Percentiles rank a stretch among this genome's conserved stretches.
These are phyloP conservation scores for Clarias batrachus DNA, from an alignment of 2,113 vertebrate genomes.

Conservation along the genomic window DNA sequence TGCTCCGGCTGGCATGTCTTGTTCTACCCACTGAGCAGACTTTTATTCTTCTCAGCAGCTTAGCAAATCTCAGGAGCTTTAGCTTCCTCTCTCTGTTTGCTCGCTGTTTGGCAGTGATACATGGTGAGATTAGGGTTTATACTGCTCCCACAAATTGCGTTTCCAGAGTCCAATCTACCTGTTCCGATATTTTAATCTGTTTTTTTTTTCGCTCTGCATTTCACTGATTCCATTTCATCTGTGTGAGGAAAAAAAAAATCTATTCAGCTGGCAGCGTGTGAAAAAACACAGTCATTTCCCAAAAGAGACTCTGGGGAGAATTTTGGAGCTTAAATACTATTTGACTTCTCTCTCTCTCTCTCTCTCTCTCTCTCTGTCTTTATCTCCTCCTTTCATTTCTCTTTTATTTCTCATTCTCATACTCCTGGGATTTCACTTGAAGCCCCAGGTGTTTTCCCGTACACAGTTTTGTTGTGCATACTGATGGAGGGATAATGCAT, in stretches of 20 bases:
- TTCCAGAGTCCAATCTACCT: not conserved
- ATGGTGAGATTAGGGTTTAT: not conserved
- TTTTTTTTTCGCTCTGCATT: constrained; percentile 19
- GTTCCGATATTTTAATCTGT: constrained; percentile 8
- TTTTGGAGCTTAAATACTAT: constrained; percentile 38
- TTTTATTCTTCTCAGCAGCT: constrained; percentile 2
- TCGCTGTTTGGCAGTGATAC: constrained; percentile 9
- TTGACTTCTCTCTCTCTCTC: constrained; percentile 33
- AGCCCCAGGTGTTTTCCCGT: constrained; percentile 22
- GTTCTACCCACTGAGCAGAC: not conserved
- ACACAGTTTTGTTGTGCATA: constrained; percentile 32
- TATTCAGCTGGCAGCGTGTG: not conserved
- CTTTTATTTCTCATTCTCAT: not conserved
- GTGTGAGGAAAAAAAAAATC: constrained; percentile 6
- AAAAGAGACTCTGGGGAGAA: constrained; percentile 28
- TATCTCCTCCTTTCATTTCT: not conserved
- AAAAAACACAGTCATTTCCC: not conserved
- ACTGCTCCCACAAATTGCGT: constrained; percentile 13
- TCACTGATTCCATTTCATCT: constrained; percentile 18
- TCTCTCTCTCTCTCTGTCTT: not conserved
- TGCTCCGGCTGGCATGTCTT: not conserved
- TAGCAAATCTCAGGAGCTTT: constrained; percentile 23
- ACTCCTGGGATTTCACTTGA: constrained; percentile 5
- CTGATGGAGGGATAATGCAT: constrained; percentile 35
- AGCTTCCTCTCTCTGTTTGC: constrained; percentile 6